phyloP scores from a whole-genome alignment of 2,113 vertebrate genomes.

The Hippotragus niger region DNA sequence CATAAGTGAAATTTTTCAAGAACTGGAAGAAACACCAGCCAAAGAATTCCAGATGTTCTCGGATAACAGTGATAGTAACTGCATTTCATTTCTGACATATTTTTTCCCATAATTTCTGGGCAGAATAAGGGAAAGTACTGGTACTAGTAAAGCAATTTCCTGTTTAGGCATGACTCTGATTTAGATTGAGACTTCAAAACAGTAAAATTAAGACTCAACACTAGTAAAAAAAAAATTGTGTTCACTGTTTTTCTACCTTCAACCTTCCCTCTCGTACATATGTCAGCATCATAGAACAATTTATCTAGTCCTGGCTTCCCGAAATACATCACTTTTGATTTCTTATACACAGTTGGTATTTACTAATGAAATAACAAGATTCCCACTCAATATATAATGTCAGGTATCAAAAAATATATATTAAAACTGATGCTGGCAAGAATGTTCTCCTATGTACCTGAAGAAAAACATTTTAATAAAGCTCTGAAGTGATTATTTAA shows the following conservation, averaged over 20 bases:
- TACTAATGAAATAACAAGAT: constrained; percentile 31
- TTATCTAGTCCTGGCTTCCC: background rate
- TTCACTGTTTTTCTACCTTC: background rate
- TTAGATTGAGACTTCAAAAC: background rate
- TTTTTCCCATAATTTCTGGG: background rate
- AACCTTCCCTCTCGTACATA: background rate
- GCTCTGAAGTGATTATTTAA: background rate
- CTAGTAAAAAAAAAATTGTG: background rate
- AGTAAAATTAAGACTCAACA: background rate
- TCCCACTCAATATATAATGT: background rate
- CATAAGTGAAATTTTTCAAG: background rate
- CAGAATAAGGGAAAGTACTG: background rate
- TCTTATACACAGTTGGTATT: background rate
- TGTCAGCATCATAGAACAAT: background rate
- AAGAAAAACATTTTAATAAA: background rate
- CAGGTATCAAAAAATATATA: background rate
- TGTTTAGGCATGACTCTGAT: background rate
- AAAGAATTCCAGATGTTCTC: background rate
- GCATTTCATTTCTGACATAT: background rate
- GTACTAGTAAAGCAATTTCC: background rate
- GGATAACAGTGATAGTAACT: background rate
- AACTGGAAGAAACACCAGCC: background rate
- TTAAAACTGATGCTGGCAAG: background rate
- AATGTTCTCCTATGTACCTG: background rate
- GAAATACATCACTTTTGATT: background rate